Evolutionary conservation across 2,888 invertebrate genomes (phyloP).

Genomic region (Nebria brevicollis): DNA sequence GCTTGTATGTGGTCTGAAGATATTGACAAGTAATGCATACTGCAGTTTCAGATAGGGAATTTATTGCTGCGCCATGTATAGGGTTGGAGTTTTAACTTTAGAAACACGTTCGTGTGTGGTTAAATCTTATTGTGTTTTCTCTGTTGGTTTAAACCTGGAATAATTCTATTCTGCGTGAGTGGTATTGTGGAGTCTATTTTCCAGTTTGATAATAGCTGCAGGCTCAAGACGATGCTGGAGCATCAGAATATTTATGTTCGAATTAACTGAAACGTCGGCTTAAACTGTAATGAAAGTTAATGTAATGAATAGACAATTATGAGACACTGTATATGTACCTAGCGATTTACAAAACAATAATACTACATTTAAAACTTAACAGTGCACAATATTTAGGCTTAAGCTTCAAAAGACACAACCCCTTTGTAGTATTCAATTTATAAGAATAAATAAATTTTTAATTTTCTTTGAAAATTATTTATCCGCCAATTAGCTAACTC

Average conservation of each 20-base stretch:
- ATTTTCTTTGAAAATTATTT: too few species aligned
- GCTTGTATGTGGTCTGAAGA: too few species aligned
- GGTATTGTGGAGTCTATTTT: not conserved
- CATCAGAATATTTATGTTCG: conserved; percentile 13
- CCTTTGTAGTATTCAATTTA: too few species aligned
- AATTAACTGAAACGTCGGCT: conserved; percentile 10
- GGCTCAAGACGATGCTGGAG: not conserved
- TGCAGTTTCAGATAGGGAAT: too few species aligned
- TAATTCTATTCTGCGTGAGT: not conserved
- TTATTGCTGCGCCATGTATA: too few species aligned
- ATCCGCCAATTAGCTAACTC: too few species aligned
- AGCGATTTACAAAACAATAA: not conserved
- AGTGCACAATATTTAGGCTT: not conserved
- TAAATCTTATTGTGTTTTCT: too few species aligned
- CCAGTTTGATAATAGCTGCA: not conserved
- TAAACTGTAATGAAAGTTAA: conserved; percentile 23
- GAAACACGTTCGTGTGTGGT: too few species aligned
- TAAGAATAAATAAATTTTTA: too few species aligned
- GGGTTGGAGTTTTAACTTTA: too few species aligned
- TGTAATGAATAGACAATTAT: conserved; percentile 14
- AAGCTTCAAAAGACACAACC: not conserved
- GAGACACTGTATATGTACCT: conserved; percentile 12
- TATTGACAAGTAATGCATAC: too few species aligned
- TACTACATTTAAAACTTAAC: not conserved
- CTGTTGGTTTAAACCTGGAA: too few species aligned